Evolutionary conservation across 2,113 vertebrate genomes (phyloP), one percentile per base, ranked within the genome.

Genomic region (Pogona vitticeps): DNA sequence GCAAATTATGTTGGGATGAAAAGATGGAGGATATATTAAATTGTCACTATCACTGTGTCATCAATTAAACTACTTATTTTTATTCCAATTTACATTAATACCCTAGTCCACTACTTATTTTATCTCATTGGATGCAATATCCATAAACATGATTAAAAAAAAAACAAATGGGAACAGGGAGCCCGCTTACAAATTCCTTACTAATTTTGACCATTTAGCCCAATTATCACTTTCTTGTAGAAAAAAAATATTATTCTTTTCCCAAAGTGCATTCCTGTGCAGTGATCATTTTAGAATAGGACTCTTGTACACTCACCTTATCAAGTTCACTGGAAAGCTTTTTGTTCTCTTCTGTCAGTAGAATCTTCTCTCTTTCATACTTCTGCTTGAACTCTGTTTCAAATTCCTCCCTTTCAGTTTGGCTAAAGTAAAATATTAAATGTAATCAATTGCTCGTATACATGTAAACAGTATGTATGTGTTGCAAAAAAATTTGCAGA

Each of bases 361-460:
- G 95, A 52, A 96, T 83, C 91, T 97, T 97, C 93, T 99, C 99
- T 82, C 98, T 96, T 94, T 99, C 99, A 63, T 97, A 98, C 84
- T 99, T 99, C 94, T 98, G 98, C 92, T 98, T 99, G 95, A 97
- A 96, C 85, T 99, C 98, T 0, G 94, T 96, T 97, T 99, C 98
- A 95, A 98, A 98, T 93, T 99, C 98, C 88, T 99, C 98, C 33
- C 98, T 97, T 94, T 99, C 98, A 73, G 94, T 98, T 98, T 98
- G 98, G 96, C 98, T 99, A 95, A 78, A 83, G 90, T 83, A 86
- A 61, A 92, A 95, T 92, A 90, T 7, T 52, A 90, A 94, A 88
- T 0, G 91, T 28, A 91, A 89, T 94, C 58, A 92, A 21, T 2
- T 84, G 33, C 15, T 46, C 73, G 88, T 28, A 2, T 63, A 8